Evolutionary conservation across 2,113 vertebrate genomes (phyloP).

Genomic region (Phrynocephalus versicolor): DNA sequence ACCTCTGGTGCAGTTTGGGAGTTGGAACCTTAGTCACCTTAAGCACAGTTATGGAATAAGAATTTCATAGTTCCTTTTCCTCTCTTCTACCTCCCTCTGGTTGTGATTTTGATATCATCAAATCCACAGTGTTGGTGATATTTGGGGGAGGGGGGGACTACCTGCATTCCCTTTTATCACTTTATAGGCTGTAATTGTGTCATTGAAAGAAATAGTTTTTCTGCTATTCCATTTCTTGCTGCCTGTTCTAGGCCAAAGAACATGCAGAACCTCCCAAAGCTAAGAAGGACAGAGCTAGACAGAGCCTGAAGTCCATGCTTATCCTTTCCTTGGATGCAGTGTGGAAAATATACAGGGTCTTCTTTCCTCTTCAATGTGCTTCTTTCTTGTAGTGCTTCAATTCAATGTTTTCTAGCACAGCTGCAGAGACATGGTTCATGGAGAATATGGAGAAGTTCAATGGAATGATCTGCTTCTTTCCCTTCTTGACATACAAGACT

Average conservation of each 20-base stretch:
- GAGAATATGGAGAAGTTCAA: neutral
- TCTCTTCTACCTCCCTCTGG: neutral
- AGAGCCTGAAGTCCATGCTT: neutral
- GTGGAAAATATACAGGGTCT: neutral
- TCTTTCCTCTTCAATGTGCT: no score
- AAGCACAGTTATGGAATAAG: neutral
- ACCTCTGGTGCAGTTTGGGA: neutral
- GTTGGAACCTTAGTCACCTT: neutral
- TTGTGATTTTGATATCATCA: neutral
- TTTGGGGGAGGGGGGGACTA: no score
- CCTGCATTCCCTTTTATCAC: no score
- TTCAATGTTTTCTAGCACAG: neutral
- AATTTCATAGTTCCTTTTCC: neutral
- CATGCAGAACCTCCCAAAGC: neutral
- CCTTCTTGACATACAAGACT: neutral
- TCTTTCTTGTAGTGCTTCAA: neutral
- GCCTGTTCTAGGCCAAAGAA: neutral
- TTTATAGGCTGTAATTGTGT: neutral
- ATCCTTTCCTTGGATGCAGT: neutral
- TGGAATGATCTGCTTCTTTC: neutral
- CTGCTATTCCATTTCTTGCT: neutral
- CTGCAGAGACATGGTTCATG: no score
- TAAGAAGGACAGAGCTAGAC: neutral
- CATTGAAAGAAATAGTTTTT: neutral
- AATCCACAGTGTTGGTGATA: neutral